Base-by-base conservation (phyloP, 2,113 vertebrate species). In the Dissostichus mawsoni region DNA sequence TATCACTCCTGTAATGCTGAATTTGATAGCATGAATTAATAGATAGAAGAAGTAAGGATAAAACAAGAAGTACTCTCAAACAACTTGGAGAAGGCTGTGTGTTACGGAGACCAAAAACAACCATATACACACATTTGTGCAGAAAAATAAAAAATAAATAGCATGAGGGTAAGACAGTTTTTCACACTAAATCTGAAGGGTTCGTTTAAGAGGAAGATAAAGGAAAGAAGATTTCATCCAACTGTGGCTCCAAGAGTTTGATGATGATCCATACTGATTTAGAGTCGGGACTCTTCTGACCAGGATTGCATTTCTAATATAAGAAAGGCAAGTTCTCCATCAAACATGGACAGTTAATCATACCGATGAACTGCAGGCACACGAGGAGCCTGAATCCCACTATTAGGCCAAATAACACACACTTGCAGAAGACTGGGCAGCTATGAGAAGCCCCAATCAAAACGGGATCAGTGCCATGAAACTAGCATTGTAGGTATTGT, bases 321-420 rank as follows among this genome's bases (percentile, higher is more conserved):
- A 14, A 57, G 53, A 20, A 18, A 44, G 44, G 59, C 68, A 68
- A 12, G 16, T 55, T 23, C 10, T 74, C 29, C n/a, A 69, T 63
- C 23, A 59, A 52, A 44, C 41, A 41, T 2, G 18, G 29, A 29
- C 51, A 9, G 64, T 57, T 76, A 85, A 88, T 82, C 86, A 73
- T 33, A 45, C 23, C 33, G 65, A 58, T 45, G 48, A 0, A 17
- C 29, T 13, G 23, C 44, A 17, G n/a, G 25, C 48, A 56, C 55
- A 76, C 2, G 2, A 50, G 53, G 29, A 77, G 61, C 47, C 18
- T 44, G n/a, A 58, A 80, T 33, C 29, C 17, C 36, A 64, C 16
- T 6, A 11, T 56, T 51, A 48, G 9, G 18, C 53, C 4, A 10
- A 4, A 0, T 29, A 67, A 41, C 10, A 51, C 44, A 50, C 29